These are phyloP conservation scores for Sylvia borin DNA, from an alignment of 2,797 vertebrate genomes.

Conservation along the genomic window DNA sequence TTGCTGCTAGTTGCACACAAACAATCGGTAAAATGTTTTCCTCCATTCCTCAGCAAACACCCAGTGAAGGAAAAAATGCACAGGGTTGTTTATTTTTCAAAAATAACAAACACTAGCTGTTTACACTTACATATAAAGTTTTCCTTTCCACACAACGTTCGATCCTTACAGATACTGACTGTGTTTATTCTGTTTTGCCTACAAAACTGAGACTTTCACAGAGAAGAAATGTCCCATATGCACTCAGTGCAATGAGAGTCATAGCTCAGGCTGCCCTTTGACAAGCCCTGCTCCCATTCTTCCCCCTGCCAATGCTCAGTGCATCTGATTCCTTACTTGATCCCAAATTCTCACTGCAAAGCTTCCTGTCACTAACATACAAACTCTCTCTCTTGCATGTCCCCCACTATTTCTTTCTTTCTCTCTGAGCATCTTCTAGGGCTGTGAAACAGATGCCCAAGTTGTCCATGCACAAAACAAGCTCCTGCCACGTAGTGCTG, in stretches of 20 bases:
- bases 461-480: background rate
- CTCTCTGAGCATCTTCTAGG: background rate
- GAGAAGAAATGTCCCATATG: background rate
- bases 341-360: background rate
- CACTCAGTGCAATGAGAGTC: too few relatives aligned
- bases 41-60: background rate
- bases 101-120: background rate
- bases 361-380: background rate
- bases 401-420: background rate
- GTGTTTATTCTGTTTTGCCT: background rate
- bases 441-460: background rate
- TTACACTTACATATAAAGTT: background rate
- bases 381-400: background rate
- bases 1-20: background rate
- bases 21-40: rapidly evolving
- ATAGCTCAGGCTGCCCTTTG: background rate
- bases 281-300: background rate
- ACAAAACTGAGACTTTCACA: background rate
- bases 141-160: background rate
- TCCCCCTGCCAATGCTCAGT: background rate
- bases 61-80: background rate
- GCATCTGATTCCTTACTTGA: background rate
- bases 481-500: rapidly evolving
- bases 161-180: background rate
- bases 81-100: background rate